Conservation (phyloP, 2,888 invertebrate species). For the Synergus japonicus region DNA sequence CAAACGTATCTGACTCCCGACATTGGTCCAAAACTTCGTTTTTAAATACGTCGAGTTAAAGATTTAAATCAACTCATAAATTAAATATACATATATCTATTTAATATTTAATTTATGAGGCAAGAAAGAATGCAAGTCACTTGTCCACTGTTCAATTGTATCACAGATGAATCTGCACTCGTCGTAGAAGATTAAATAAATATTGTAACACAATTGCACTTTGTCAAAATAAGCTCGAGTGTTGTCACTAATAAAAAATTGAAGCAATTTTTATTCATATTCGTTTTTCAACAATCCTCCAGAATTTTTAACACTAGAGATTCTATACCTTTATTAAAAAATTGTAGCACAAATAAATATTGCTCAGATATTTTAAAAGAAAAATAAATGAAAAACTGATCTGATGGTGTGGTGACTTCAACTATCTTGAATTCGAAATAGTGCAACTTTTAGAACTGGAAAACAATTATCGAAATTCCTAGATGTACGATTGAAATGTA, state of each 20-base stretch:
- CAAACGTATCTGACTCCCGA: not conserved
- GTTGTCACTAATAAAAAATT: not conserved
- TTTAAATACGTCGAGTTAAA: not conserved
- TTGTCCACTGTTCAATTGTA: constrained; percentile 19
- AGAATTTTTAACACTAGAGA: not conserved
- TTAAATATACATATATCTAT: not conserved
- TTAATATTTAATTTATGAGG: constrained; percentile 28
- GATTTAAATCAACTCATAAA: not conserved
- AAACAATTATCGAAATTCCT: constrained; percentile 45
- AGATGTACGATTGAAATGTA: constrained; percentile 28
- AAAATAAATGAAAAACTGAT: not conserved
- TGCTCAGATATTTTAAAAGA: not conserved
- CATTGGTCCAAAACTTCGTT: not conserved
- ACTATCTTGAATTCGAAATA: constrained; percentile 15
- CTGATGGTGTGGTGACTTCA: constrained; percentile 17
- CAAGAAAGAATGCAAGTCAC: constrained; percentile 36
- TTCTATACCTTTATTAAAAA: not conserved
- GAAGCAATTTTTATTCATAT: not conserved
- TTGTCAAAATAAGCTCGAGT: not conserved
- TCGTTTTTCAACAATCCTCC: not conserved
- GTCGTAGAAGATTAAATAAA: not conserved
- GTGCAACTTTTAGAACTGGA: not conserved
- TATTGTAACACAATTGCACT: constrained; percentile 19
- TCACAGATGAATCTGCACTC: constrained; percentile 25
- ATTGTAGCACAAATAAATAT: not conserved